These are phyloP conservation scores for Takifugu flavidus DNA, from an alignment of 2,113 vertebrate species.

Conservation along the genomic window DNA sequence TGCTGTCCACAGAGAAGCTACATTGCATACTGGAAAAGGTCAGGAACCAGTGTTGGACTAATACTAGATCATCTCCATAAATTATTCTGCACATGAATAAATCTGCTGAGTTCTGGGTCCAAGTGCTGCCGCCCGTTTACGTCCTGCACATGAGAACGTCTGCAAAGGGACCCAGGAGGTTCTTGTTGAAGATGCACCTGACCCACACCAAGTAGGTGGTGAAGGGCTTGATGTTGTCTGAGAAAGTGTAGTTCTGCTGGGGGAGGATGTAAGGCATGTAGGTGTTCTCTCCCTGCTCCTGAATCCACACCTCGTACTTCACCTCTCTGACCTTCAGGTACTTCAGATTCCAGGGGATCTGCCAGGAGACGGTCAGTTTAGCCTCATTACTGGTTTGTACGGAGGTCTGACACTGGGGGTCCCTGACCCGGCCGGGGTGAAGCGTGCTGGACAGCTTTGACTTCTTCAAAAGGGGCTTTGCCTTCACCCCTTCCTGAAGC, in stretches of 20 bases:
- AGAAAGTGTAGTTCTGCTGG: conserved; percentile 97
- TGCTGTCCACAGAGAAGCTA: conserved; percentile 41
- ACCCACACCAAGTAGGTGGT: conserved; percentile 98
- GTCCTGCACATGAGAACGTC: conserved; percentile 93
- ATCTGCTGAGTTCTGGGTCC: conserved; percentile 40
- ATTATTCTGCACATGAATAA: conserved; percentile 68
- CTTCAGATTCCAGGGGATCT: conserved; percentile 95
- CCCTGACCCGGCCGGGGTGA: conserved; percentile 91
- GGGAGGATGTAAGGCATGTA: conserved; percentile 96
- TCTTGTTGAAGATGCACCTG: conserved; percentile 96
- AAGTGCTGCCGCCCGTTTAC: conserved; percentile 60
- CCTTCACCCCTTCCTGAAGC: conserved; percentile 81
- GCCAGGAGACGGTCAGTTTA: conserved; percentile 89
- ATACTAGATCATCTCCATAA: conserved; percentile 52
- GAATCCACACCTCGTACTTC: conserved; percentile 97
- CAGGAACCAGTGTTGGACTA: conserved; percentile 60
- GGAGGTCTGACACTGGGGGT: conserved; percentile 86
- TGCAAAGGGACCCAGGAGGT: conserved; percentile 93
- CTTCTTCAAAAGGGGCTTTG: conserved; percentile 76
- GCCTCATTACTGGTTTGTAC: conserved; percentile 86
- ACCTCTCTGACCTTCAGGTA: conserved; percentile 95
- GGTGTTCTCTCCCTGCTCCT: conserved; percentile 97
- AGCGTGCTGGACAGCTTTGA: conserved; percentile 76
- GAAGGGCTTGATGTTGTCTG: conserved; percentile 96
- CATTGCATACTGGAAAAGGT: conserved; percentile 59